Percentiles rank a stretch among this genome's conserved stretches.
phyloP scores from a whole-genome alignment of 2,113 vertebrate species.

The Cololabis saira region DNA sequence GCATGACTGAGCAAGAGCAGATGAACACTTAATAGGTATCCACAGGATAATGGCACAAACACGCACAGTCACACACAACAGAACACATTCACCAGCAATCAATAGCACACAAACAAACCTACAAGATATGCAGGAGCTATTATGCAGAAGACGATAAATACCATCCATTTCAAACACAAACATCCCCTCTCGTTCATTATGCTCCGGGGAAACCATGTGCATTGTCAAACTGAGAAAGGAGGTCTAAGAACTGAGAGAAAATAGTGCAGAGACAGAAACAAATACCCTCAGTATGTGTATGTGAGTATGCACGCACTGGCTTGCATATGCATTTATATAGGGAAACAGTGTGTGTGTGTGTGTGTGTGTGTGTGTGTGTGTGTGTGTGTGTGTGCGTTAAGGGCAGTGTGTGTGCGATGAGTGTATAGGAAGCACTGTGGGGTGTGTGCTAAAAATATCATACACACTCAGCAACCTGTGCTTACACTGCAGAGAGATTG shows the following conservation, averaged over 20 bases:
- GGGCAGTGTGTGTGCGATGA: constrained; percentile 46
- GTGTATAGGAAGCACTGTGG: constrained; percentile 67
- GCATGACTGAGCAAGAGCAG: constrained; percentile 79
- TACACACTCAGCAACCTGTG: constrained; percentile 73
- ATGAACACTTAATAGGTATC: constrained; percentile 81
- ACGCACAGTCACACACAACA: constrained; percentile 30
- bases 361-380: constrained; percentile 25
- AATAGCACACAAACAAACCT: constrained; percentile 61
- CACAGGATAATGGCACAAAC: constrained; percentile 71
- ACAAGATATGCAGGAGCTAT: constrained; percentile 58
- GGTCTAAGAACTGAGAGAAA: constrained; percentile 35
- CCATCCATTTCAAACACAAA: constrained; percentile 64
- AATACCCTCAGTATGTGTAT: constrained; percentile 26
- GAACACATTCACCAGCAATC: constrained; percentile 50
- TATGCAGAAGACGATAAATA: constrained; percentile 56
- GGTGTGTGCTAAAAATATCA: constrained; percentile 77
- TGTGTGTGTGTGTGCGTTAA: constrained; percentile 17
- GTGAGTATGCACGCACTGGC: constrained; percentile 18
- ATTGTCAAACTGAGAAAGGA: constrained; percentile 43
- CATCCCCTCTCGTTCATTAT: constrained; percentile 40
- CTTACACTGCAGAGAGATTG: constrained; percentile 68
- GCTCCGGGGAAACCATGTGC: constrained; percentile 46
- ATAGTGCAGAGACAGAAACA: constrained; percentile 10
- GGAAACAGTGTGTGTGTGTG: constrained; percentile 5
- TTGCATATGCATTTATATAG: constrained; percentile 32